Percentiles rank a stretch among this genome's conserved stretches.
phyloP scores from a whole-genome alignment of 2,888 invertebrate genomes.

The Anoncus sp. region DNA sequence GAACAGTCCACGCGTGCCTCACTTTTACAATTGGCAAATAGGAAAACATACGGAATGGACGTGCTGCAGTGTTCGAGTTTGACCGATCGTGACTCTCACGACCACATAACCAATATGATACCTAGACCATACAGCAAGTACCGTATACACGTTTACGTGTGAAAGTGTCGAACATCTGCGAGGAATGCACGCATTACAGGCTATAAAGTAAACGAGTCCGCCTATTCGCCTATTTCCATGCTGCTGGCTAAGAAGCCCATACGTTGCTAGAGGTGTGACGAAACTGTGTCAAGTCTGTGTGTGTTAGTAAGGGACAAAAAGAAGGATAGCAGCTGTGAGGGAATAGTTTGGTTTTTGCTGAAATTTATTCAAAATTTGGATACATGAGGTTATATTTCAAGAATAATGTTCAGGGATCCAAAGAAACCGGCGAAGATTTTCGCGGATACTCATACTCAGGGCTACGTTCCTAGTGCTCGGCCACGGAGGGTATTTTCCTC shows the following conservation, averaged over 20 bases:
- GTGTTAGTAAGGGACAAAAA: conserved; percentile 32
- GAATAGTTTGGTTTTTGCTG: not conserved
- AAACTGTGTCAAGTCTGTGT: conserved; percentile 40
- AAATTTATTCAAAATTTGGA: not conserved
- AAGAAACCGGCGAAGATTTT: not conserved
- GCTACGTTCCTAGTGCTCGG: too few species aligned
- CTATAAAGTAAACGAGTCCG: conserved; percentile 38
- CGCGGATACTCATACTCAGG: too few species aligned
- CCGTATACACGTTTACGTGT: conserved; percentile 43
- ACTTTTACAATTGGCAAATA: conserved; percentile 53
- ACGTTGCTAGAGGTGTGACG: conserved; percentile 33
- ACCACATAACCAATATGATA: not conserved
- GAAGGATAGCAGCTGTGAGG: too few species aligned
- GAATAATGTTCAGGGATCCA: not conserved
- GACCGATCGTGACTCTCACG: conserved; percentile 31
- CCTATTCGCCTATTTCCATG: conserved; percentile 22
- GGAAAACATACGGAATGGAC: conserved; percentile 37
- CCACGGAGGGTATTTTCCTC: too few species aligned
- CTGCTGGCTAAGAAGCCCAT: conserved; percentile 24
- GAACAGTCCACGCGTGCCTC: conserved; percentile 16
- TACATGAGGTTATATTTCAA: not conserved
- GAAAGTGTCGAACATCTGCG: conserved; percentile 58
- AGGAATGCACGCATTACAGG: conserved; percentile 51
- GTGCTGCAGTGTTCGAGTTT: conserved; percentile 29
- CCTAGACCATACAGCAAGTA: conserved; percentile 5